Base-by-base conservation (phyloP, 2,797 vertebrate species). In the Manis javanica region DNA sequence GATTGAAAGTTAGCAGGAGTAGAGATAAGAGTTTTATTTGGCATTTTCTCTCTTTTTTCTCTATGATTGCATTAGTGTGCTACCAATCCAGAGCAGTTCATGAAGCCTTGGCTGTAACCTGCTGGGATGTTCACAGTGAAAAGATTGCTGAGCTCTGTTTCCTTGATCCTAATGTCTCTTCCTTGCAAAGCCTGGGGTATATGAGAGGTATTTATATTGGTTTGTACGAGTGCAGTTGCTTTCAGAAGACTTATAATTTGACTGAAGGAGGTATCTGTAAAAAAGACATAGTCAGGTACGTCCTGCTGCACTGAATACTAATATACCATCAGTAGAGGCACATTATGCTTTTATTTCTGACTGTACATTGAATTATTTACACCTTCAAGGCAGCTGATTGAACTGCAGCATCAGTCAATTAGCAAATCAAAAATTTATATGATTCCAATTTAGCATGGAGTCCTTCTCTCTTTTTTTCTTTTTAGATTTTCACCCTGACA, bases 371-470 rank as follows among this genome's bases (percentile, higher is more conserved):
- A 99, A 99, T 99, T 99, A 99, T 99, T 99, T 99, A 99, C 99
- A 99, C 99, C 99, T 99, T 99, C 99, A 99, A 99, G 99, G 99
- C 99, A 99, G 98, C 98, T 99, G 99, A 99, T 99, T 99, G 99
- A 99, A 99, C 99, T 99, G 99, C 99, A 98, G 99, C 99, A 99
- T 99, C 99, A 99, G 99, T 99, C 99, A 99, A 99, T 99, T 99
- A 99, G 99, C 99, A 99, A 99, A 99, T 99, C 99, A 99, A 99
- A 99, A 99, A 99, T 99, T 99, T 99, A 99, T 99, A 99, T 99
- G 99, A 99, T 99, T 99, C 99, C 99, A 99, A 99, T 99, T 99
- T 99, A 99, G 99, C 98, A 98, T 98, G 98, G 99, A 99, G 99
- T 99, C 99, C 99, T 99, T 99, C 99, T 99, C 98, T 99, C 97